A percentile compares a stretch with the other conserved stretches of the same genome.
Evolutionary conservation across 2,888 invertebrate genomes (phyloP).

Genomic region (Temnothorax unifasciatus): DNA sequence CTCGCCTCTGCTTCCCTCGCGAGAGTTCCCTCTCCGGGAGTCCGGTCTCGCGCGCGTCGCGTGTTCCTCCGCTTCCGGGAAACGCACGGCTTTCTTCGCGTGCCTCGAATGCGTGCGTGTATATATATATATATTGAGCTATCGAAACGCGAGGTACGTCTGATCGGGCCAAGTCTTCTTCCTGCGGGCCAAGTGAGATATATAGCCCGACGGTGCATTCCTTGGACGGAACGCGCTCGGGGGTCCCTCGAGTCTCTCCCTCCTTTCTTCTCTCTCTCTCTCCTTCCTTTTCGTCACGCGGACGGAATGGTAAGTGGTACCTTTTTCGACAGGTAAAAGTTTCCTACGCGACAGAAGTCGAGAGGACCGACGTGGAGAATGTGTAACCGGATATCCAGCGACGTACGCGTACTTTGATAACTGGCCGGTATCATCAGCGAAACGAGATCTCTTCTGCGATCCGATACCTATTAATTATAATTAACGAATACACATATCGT

Average conservation of each 20-base stretch:
- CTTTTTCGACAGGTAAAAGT: slow-evolving; percentile 19
- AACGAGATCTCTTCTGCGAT: background rate
- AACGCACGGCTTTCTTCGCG: background rate
- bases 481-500: background rate
- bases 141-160: background rate
- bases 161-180: background rate
- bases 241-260: background rate
- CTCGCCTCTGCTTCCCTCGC: background rate
- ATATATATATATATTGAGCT: background rate
- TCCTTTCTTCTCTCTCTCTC: background rate
- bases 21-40: background rate
- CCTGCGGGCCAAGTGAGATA: background rate
- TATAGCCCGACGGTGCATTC: slow-evolving; percentile 18
- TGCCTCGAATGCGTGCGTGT: background rate
- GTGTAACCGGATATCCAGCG: background rate
- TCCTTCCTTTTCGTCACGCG: background rate
- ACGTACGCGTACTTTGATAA: background rate
- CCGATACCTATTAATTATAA: background rate
- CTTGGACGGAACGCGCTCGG: slow-evolving; percentile 12
- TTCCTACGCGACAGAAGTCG: background rate
- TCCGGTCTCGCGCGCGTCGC: background rate
- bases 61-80: background rate
- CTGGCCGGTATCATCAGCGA: background rate
- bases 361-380: background rate
- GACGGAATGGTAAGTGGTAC: slow-evolving; percentile 34